Evolutionary conservation across 2,797 vertebrate species (phyloP), one percentile per base, ranked within the genome.

Genomic region (Mormyrops boulengeri): DNA sequence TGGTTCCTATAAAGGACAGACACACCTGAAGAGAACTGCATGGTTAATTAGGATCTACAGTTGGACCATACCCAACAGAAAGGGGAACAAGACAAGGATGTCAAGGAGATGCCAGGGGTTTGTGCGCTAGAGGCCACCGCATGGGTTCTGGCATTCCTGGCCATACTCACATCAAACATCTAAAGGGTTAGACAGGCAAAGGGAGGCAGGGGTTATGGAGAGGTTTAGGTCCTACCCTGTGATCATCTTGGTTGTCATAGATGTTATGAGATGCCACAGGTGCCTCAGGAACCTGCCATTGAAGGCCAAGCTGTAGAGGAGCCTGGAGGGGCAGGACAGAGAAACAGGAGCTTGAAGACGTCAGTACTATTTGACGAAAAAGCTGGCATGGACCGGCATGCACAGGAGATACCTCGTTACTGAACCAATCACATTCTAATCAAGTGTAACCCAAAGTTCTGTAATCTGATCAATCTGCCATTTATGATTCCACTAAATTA

Each of bases 181-280:
- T 73, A 1, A 30, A 52, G 38, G n/a, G 60, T 86, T 60, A 50
- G 90, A 22, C 60, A 34, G 26, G 66, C 30, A 14, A 11, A 88
- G 41, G 44, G 7, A n/a, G 9, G 26, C 4, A 49, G 50, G 30
- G 26, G 38, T 38, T 38, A 87, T 57, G 2, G 9, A 6, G 55
- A 2, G 5, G 2, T 22, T 52, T 12, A 38, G 55, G 57, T 66
- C 98, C 91, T 96, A 99, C 99, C 99, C 98, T 53, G 98, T 99
- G 94, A 99, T 99, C 97, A 99, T 99, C 93, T 96, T 97, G 3
- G 98, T 99, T 19, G 97, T 99, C 98, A 99, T 98, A 49, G 98
- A 99, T 26, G 97, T 97, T 91, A 99, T 98, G 91, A 99, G 96
- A 95, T 96, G 95, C 98, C 99, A 99, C 87, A 99, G 96, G 91